A percentile compares a stretch with the other conserved stretches of the same genome.
Evolutionary conservation across 1,140 invertebrate genomes (phyloP).

Genomic region (Aplysia californica): DNA sequence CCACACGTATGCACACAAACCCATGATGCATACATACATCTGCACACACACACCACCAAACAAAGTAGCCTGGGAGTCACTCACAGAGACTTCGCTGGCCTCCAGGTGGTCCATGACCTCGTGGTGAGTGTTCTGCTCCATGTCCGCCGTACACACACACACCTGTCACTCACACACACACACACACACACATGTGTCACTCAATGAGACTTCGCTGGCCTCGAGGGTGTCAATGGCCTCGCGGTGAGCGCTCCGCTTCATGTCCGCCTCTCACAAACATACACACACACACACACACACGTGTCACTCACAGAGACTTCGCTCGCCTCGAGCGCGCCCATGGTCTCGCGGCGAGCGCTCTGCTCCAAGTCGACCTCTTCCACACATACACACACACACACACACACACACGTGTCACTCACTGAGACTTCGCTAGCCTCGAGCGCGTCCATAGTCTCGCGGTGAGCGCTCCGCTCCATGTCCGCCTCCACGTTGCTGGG

Average conservation of each 20-base stretch:
- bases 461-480: constrained; percentile 64
- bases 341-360: neutral
- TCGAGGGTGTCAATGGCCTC: constrained; percentile 65
- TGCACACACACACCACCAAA: too few relatives aligned
- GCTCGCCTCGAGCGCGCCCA: neutral
- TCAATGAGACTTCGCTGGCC: constrained; percentile 63
- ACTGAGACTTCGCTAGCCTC: constrained; percentile 65
- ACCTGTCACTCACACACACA: neutral
- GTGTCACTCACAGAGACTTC: neutral
- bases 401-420: constrained; percentile 30
- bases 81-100: neutral
- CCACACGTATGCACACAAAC: too few relatives aligned
- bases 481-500: constrained; percentile 55
- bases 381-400: neutral
- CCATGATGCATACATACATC: too few relatives aligned
- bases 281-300: too few relatives aligned
- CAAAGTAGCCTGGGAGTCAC: too few relatives aligned
- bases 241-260: constrained; percentile 64
- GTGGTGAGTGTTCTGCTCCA: neutral
- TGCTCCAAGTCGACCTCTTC: neutral
- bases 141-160: neutral
- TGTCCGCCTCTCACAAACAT: constrained; percentile 61
- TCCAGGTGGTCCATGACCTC: neutral
- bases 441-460: constrained; percentile 63
- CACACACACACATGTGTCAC: constrained; percentile 12